Evolutionary conservation across 2,888 invertebrate species (phyloP).

Genomic region (Sarcophaga variegata): DNA sequence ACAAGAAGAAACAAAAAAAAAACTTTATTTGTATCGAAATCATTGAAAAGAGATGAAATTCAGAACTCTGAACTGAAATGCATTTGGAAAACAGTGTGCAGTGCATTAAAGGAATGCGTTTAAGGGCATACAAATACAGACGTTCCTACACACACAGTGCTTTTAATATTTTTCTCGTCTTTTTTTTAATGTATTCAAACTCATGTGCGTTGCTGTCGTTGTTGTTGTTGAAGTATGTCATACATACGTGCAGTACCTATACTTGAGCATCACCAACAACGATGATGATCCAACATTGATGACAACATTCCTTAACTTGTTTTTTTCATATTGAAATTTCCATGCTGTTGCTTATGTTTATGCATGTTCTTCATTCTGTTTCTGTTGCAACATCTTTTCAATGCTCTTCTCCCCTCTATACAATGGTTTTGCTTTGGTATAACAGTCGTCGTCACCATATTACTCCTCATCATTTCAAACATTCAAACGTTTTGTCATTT

Average conservation of each 20-base stretch:
- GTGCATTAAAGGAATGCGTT: conserved; percentile 69
- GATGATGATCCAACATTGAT: conserved; percentile 66
- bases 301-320: conserved; percentile 69
- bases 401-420: background rate
- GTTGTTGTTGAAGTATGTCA: background rate
- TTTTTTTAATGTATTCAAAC: background rate
- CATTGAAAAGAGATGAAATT: conserved; percentile 10
- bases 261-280: background rate
- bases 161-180: conserved; percentile 29
- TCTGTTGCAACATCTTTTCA: conserved; percentile 4
- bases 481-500: conserved; percentile 52
- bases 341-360: conserved; percentile 47
- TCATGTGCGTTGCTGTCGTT: background rate
- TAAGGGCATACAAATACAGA: conserved; percentile 61
- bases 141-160: background rate
- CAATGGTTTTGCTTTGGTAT: background rate
- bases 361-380: conserved; percentile 40
- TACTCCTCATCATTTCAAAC: conserved; percentile 21
- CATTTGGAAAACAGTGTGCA: background rate
- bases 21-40: background rate
- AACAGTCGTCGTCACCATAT: background rate
- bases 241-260: background rate
- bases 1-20: conserved; percentile 16
- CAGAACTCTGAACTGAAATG: background rate
- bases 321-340: conserved; percentile 54